Percentiles rank a stretch among this genome's conserved stretches.
phyloP scores from a whole-genome alignment of 2,113 vertebrate genomes.

The Proterorhinus semilunaris region DNA sequence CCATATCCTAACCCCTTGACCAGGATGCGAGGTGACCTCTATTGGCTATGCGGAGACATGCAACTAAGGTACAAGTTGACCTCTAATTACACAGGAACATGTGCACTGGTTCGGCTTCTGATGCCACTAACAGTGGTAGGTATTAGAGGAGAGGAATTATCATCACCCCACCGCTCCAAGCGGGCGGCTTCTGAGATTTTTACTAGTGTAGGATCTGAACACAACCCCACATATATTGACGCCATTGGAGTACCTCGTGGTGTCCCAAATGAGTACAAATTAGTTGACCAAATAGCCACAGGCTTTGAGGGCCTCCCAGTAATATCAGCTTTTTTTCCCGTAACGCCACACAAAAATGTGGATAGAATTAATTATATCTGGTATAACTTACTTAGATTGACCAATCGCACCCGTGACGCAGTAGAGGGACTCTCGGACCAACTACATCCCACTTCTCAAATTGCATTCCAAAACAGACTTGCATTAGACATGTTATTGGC shows the following conservation, averaged over 20 bases:
- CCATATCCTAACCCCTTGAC: no score
- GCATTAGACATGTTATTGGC: no score
- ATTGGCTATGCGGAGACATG: not conserved
- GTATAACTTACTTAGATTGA: not conserved
- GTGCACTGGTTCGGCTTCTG: not conserved
- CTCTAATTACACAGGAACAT: not conserved
- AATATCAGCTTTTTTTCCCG: not conserved
- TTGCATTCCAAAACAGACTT: not conserved
- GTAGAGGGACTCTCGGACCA: no score
- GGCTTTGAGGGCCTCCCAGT: not conserved
- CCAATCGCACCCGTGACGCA: not conserved
- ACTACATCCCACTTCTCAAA: no score
- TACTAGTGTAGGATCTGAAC: not conserved
- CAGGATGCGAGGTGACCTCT: not conserved
- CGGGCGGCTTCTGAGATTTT: not conserved
- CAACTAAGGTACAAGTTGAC: not conserved
- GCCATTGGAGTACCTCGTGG: not conserved
- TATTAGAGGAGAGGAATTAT: no score
- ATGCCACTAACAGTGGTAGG: no score
- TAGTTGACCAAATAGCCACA: not conserved
- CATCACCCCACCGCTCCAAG: not conserved
- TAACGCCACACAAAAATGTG: not conserved
- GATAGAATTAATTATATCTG: not conserved
- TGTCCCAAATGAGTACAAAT: not conserved
- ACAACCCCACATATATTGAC: not conserved